Evolutionary conservation across 1,140 invertebrate genomes (phyloP).

Genomic region (Brachionus angularis): DNA sequence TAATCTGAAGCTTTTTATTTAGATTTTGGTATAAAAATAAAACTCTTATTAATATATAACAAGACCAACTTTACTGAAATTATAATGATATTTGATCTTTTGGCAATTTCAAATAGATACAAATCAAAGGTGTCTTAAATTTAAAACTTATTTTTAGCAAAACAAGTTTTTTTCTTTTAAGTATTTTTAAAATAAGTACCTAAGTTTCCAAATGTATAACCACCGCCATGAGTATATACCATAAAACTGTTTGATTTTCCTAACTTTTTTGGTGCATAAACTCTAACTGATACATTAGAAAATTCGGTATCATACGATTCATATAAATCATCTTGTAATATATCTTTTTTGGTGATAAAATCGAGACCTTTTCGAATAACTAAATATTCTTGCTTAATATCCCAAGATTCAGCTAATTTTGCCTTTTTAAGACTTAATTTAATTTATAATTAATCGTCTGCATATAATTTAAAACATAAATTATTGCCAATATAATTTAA

Average conservation of each 20-base stretch:
- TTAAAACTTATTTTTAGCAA: neutral
- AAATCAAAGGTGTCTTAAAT: slow-evolving; percentile 9
- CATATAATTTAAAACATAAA: too few species aligned
- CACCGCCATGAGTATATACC: slow-evolving; percentile 32
- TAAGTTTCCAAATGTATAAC: slow-evolving; percentile 16
- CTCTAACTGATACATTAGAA: slow-evolving; percentile 15
- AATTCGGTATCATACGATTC: slow-evolving; percentile 7
- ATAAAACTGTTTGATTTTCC: neutral
- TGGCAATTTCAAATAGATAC: slow-evolving; percentile 39
- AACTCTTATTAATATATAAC: neutral
- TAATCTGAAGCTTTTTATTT: slow-evolving; percentile 48
- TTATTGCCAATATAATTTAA: too few species aligned
- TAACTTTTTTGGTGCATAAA: slow-evolving; percentile 27
- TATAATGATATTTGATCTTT: slow-evolving; percentile 45
- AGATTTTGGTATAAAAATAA: neutral
- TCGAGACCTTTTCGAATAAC: neutral
- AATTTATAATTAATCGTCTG: too few species aligned
- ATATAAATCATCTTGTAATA: slow-evolving; percentile 1
- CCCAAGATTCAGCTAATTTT: neutral
- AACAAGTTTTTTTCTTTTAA: neutral
- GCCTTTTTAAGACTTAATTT: too few species aligned
- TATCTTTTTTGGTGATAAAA: neutral
- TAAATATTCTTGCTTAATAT: slow-evolving; percentile 7
- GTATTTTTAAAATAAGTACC: neutral
- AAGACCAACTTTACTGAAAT: slow-evolving; percentile 52